These are phyloP conservation scores for Myioborus melanocephalus DNA, from an alignment of 2,797 vertebrate genomes.

Conservation along the genomic window DNA sequence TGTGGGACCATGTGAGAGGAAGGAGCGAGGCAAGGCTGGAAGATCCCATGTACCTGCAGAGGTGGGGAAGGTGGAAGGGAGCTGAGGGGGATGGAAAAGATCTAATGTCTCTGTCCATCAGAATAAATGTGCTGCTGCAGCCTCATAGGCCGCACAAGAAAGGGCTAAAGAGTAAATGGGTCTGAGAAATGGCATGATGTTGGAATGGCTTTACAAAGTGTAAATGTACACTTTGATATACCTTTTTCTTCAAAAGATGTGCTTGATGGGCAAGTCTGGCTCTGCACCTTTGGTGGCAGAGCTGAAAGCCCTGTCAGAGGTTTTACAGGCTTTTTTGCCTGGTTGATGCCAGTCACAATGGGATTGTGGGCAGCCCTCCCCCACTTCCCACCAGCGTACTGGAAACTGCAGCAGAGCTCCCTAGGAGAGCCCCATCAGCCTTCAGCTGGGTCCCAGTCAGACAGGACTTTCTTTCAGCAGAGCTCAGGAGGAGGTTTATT, in stretches of 20 bases:
- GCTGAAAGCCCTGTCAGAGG: background rate
- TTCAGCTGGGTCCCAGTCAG: background rate
- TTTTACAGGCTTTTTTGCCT: background rate
- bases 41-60: background rate
- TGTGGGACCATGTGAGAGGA: background rate
- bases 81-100: background rate
- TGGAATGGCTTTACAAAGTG: background rate
- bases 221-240: background rate
- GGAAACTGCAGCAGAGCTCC: background rate
- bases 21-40: background rate
- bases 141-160: background rate
- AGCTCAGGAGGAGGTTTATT: conserved; percentile 12
- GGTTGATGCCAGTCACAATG: background rate
- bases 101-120: background rate
- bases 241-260: background rate
- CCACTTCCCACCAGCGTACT: background rate
- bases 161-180: background rate
- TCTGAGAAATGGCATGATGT: background rate
- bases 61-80: background rate
- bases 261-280: background rate
- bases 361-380: background rate
- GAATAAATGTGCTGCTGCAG: background rate
- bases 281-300: background rate
- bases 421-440: background rate
- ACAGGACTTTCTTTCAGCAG: background rate